Evolutionary conservation across 2,888 invertebrate species (phyloP).

Genomic region (Drosophila nr. medialis): DNA sequence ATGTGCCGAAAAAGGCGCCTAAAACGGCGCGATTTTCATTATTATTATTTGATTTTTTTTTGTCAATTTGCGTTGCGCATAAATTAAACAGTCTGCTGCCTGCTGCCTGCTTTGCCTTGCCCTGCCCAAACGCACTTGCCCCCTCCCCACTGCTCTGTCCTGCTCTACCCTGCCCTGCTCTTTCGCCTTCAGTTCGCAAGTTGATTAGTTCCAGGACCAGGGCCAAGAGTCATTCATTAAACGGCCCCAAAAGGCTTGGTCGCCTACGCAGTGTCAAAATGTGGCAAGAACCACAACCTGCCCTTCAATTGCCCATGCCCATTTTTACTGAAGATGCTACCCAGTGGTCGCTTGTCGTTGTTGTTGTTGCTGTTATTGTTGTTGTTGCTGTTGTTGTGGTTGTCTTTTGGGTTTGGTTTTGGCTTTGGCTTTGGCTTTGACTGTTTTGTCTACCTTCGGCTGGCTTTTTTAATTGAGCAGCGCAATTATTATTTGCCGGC

Average conservation of each 20-base stretch:
- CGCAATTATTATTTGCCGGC: conserved; percentile 77
- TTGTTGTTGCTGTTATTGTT: background rate
- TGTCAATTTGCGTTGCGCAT: conserved; percentile 54
- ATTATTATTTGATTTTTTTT: background rate
- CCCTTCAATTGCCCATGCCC: background rate
- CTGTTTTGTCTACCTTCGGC: conserved; percentile 27
- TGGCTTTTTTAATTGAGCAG: conserved; percentile 69
- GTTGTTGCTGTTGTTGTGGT: background rate
- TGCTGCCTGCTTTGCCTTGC: background rate
- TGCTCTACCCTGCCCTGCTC: background rate
- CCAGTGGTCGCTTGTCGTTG: conserved; percentile 15
- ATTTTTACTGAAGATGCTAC: conserved; percentile 20
- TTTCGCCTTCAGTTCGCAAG: conserved; percentile 6
- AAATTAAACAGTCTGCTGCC: conserved; percentile 49
- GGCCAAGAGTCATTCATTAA: conserved; percentile 70
- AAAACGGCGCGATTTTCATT: conserved; percentile 5
- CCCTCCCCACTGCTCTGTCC: background rate
- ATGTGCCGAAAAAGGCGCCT: conserved; percentile 10
- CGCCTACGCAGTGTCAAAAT: conserved; percentile 72
- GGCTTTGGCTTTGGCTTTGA: conserved; percentile 26
- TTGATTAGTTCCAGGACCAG: conserved; percentile 64
- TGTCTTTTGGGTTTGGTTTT: conserved; percentile 29
- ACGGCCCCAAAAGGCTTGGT: conserved; percentile 51
- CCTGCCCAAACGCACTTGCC: background rate
- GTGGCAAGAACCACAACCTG: conserved; percentile 7